Conservation (phyloP, 1,140 invertebrate genomes). For the Drosophila punjabiensis region DNA sequence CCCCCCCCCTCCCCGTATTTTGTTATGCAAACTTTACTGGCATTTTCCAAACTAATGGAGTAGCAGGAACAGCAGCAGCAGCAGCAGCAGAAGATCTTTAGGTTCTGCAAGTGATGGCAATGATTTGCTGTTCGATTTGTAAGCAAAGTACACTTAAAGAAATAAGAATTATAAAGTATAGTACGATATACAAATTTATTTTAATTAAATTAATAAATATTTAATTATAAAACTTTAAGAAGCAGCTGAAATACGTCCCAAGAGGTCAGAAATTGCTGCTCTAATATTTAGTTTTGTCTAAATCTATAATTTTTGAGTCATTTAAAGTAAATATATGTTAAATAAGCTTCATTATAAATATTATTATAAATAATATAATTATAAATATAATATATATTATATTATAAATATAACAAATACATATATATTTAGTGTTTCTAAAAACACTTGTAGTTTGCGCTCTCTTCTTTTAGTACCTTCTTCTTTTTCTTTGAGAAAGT, state of each 20-base stretch:
- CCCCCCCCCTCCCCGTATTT: conserved; percentile 4
- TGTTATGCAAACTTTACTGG: conserved; percentile 67
- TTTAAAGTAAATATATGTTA: neutral
- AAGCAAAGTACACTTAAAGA: neutral
- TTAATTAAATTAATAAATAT: neutral
- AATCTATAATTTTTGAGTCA: neutral
- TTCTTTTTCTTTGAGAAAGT: conserved; percentile 62
- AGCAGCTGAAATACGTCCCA: no score
- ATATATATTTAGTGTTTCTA: no score
- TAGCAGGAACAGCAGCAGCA: conserved; percentile 8
- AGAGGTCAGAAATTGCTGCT: no score
- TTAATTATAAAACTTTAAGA: no score
- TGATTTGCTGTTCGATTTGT: conserved; percentile 67
- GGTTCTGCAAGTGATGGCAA: conserved; percentile 56
- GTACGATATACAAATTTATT: no score
- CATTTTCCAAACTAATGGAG: conserved; percentile 41
- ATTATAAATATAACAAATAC: no score
- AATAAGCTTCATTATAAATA: neutral
- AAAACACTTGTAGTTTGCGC: neutral
- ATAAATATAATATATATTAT: neutral
- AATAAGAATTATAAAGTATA: neutral
- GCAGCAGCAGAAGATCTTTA: conserved; percentile 20
- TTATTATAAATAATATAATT: neutral
- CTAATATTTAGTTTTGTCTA: neutral
- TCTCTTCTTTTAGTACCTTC: conserved; percentile 1